A percentile compares a stretch with the other conserved stretches of the same genome.
Conservation (phyloP, 2,113 vertebrate species). For the Gadus chalcogrammus region DNA sequence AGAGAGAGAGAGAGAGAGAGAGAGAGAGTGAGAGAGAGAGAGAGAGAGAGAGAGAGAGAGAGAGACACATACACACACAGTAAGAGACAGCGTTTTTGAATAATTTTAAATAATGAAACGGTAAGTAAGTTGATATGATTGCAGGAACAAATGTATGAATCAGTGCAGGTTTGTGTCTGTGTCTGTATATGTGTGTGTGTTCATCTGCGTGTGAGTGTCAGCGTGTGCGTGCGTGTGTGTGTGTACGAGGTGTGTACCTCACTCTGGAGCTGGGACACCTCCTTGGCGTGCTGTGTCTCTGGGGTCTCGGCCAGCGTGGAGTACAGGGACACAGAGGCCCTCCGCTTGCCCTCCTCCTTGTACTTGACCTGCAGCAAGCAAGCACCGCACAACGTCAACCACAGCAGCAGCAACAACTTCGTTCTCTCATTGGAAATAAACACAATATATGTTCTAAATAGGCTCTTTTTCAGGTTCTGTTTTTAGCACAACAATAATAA, state of each 20-base stretch:
- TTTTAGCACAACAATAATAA: too few relatives aligned
- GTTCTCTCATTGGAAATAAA: too few relatives aligned
- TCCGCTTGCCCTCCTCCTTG: slow-evolving; percentile 78
- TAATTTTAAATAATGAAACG: neutral
- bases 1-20: too few relatives aligned
- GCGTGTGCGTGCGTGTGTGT: too few relatives aligned
- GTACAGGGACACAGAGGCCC: slow-evolving; percentile 80
- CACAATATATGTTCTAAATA: too few relatives aligned
- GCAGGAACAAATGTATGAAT: neutral
- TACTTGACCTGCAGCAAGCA: slow-evolving; percentile 74
- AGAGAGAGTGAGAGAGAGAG: too few relatives aligned
- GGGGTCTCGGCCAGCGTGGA: slow-evolving; percentile 85
- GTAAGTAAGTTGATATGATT: neutral
- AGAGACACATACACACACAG: too few relatives aligned
- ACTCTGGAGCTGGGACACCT: slow-evolving; percentile 83
- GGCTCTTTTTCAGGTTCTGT: too few relatives aligned
- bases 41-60: too few relatives aligned
- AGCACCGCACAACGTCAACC: neutral
- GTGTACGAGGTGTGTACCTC: slow-evolving; percentile 67
- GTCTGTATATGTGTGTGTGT: slow-evolving; percentile 2
- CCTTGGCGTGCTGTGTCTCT: slow-evolving; percentile 83
- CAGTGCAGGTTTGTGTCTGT: neutral
- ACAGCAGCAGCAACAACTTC: too few relatives aligned
- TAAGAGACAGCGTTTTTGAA: too few relatives aligned
- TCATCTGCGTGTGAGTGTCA: too few relatives aligned